Evolutionary conservation across 2,888 invertebrate genomes (phyloP).

Genomic region (Napeogenes inachia): DNA sequence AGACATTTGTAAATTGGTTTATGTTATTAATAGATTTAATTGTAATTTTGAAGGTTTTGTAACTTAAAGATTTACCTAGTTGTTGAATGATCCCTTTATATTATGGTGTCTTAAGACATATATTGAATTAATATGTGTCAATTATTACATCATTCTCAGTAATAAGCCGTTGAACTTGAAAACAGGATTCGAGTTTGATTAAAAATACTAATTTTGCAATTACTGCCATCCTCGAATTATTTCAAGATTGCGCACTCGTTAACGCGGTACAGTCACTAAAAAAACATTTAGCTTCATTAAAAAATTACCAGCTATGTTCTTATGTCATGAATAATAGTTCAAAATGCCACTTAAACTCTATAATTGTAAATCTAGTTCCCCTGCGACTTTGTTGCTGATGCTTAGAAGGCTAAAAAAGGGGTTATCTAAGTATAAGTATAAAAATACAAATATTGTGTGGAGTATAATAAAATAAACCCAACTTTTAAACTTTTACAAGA

Average conservation of each 20-base stretch:
- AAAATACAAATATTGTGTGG: not conserved
- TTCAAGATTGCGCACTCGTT: constrained; percentile 41
- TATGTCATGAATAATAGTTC: constrained; percentile 16
- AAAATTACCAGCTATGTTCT: constrained; percentile 8
- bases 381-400: not conserved
- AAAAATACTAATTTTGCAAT: constrained; percentile 38
- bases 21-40: too few species aligned
- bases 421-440: not conserved
- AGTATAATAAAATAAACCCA: too few species aligned
- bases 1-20: too few species aligned
- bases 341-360: constrained; percentile 5
- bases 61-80: too few species aligned
- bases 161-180: constrained; percentile 28
- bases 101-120: too few species aligned
- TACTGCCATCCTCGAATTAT: constrained; percentile 40
- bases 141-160: not conserved
- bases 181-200: constrained; percentile 28
- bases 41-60: too few species aligned
- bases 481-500: too few species aligned
- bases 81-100: too few species aligned
- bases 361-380: constrained; percentile 9
- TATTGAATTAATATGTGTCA: too few species aligned
- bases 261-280: constrained; percentile 33
- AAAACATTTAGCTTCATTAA: constrained; percentile 23
- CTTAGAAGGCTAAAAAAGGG: not conserved